Conservation (phyloP, 2,888 invertebrate genomes). For the Drosophila nr. medialis region DNA sequence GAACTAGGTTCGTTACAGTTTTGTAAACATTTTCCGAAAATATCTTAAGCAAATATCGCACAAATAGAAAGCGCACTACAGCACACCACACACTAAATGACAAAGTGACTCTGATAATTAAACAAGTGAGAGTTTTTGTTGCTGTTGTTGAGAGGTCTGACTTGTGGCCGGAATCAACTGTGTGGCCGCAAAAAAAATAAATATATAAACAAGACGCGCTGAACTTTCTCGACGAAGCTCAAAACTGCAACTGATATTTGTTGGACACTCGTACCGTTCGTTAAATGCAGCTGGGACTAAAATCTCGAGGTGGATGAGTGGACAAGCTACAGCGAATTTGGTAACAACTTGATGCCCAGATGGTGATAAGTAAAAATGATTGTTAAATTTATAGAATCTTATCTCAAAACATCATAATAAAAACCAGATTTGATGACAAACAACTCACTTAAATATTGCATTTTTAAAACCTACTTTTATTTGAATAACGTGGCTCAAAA, state of each 20-base stretch:
- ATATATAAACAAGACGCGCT: conserved; percentile 30
- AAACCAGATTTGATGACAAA: neutral
- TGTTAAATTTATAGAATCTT: neutral
- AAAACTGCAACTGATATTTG: conserved; percentile 71
- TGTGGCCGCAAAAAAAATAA: conserved; percentile 32
- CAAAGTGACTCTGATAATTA: conserved; percentile 66
- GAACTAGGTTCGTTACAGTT: no score
- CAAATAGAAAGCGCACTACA: conserved; percentile 63
- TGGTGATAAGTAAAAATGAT: conserved; percentile 9
- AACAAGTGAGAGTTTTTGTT: conserved; percentile 72
- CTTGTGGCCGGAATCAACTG: conserved; percentile 22
- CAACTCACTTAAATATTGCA: no score
- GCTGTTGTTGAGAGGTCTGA: conserved; percentile 7
- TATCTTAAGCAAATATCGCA: conserved; percentile 37
- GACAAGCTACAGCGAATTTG: neutral
- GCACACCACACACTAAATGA: conserved; percentile 23
- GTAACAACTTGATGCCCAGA: conserved; percentile 19
- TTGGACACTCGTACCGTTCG: conserved; percentile 23
- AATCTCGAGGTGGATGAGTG: neutral
- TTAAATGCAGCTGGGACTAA: conserved; percentile 36
- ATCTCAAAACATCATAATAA: no score
- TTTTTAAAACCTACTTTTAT: no score
- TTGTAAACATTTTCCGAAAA: conserved; percentile 73
- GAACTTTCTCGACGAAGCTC: conserved; percentile 76
- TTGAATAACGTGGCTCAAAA: neutral